Evolutionary conservation across 64 coral and sea anemone species (phyloP), one percentile per base, ranked within the genome.

Genomic region (Acropora yongei): DNA sequence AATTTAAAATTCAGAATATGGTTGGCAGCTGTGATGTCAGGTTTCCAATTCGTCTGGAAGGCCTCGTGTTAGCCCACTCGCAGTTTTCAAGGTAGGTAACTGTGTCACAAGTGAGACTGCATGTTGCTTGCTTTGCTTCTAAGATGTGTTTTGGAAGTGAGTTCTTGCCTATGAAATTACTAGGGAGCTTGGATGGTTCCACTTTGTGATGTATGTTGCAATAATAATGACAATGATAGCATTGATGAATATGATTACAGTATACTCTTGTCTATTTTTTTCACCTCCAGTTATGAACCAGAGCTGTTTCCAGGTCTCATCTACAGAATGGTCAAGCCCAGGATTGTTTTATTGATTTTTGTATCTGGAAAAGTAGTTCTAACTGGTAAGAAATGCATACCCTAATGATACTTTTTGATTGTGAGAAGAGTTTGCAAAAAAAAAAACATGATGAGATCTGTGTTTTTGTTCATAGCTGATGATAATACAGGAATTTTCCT

Each of bases 21-120:
- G 97, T 98, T n/a, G 97, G 97, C n/a, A 98, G 97, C 78, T 98
- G 97, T 91, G 97, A 98, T 94, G 97, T 98, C 19, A 98, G 95
- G 42, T 98, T 98, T 66, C 97, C 97, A 20, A 98, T 98, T 67
- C 90, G 97, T 74, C 91, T 98, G 20, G 97, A 98, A 67, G 97
- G 97, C 3, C 72, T 98, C 18, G 97, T 98, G 20, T 86, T 98
- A 72, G 97, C 97, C 16, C 97, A 98, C 91, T 91, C 87, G 44
- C 97, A 98, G 78, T 98, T 98, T 69, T 96, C 97, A 90, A 98
- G 96, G 96, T 96, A 76, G 51, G 51, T 55, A 55, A 55, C 17
- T 63, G 13, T 40, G 12, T 30, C 30, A 30, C 30, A 30, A 30
- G 30, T 30, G 30, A 30, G 30, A 30, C 30, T 30, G 30, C 30